Percentiles rank a stretch among this genome's conserved stretches.
These are phyloP conservation scores for Drosophila nebulosa DNA, from an alignment of 1,140 invertebrate species.

Conservation along the genomic window DNA sequence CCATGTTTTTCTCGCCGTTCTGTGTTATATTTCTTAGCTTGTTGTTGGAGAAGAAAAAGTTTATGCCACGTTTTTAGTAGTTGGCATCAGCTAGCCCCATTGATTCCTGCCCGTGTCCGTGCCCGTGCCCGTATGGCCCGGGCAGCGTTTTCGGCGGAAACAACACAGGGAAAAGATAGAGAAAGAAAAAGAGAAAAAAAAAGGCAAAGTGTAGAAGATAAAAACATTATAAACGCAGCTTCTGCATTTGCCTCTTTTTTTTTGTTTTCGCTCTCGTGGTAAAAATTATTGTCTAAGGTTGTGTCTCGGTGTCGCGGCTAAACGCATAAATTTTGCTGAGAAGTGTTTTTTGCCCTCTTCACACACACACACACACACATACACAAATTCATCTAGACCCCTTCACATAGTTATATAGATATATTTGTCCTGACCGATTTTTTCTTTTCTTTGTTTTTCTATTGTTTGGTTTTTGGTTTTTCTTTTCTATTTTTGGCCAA, in stretches of 20 bases:
- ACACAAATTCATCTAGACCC: background rate
- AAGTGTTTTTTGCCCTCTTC: background rate
- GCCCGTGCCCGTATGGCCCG: no score
- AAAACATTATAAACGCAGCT: constrained; percentile 3
- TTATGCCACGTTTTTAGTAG: constrained; percentile 58
- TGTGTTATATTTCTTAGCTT: constrained; percentile 41
- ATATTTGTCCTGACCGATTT: constrained; percentile 37
- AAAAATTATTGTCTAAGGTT: constrained; percentile 65
- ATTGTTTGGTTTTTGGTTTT: constrained; percentile 44
- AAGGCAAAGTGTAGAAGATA: constrained; percentile 13
- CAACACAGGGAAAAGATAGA: constrained; percentile 5
- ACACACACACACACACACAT: background rate
- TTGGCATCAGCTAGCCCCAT: constrained; percentile 8
- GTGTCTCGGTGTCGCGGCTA: constrained; percentile 41
- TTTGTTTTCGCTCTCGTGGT: constrained; percentile 10
- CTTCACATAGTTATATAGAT: constrained; percentile 9
- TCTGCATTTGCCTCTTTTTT: background rate
- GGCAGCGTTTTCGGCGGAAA: constrained; percentile 31
- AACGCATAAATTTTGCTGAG: constrained; percentile 48
- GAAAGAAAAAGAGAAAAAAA: background rate
- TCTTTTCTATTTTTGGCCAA: constrained; percentile 63
- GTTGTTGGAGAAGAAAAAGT: constrained; percentile 50
- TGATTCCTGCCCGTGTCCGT: constrained; percentile 3
- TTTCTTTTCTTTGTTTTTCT: constrained; percentile 17
- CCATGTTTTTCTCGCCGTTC: constrained; percentile 54